phyloP scores from a whole-genome alignment of 2,888 invertebrate species.

The Cyclophora albipunctata region DNA sequence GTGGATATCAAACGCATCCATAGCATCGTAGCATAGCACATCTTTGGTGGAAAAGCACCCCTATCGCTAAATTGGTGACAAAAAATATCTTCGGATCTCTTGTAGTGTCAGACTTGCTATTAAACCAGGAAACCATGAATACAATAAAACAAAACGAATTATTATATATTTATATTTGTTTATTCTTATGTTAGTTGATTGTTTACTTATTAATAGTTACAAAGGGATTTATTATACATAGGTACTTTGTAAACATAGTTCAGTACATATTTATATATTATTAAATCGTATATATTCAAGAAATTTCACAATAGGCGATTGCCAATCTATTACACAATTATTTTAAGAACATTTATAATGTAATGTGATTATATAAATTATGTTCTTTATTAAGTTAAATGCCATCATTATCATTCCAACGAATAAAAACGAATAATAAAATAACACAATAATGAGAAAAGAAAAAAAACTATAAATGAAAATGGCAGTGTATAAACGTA shows the following conservation, averaged over 20 bases:
- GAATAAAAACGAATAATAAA: slow-evolving; percentile 20
- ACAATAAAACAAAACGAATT: too few species aligned
- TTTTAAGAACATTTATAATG: slow-evolving; percentile 27
- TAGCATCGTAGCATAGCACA: too few species aligned
- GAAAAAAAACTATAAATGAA: slow-evolving; percentile 14
- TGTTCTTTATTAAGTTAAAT: slow-evolving; percentile 25
- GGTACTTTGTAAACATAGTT: slow-evolving; percentile 18
- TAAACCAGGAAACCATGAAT: too few species aligned
- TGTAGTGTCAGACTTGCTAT: too few species aligned
- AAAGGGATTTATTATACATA: slow-evolving; percentile 15
- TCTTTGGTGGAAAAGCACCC: too few species aligned
- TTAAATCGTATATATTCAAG: slow-evolving; percentile 18
- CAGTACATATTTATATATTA: slow-evolving; percentile 22
- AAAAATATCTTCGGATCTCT: too few species aligned
- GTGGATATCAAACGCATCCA: too few species aligned
- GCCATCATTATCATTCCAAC: slow-evolving; percentile 24
- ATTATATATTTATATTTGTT: too few species aligned
- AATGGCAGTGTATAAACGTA: slow-evolving; percentile 28
- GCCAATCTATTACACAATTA: slow-evolving; percentile 26
- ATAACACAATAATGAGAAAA: slow-evolving; percentile 11
- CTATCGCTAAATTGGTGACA: too few species aligned
- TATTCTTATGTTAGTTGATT: background rate
- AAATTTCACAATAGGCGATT: background rate
- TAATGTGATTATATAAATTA: slow-evolving; percentile 6
- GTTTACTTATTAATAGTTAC: slow-evolving; percentile 6